These are phyloP conservation scores for Rugalucina vietnamica DNA, from an alignment of 2,888 invertebrate species.

Conservation along the genomic window DNA sequence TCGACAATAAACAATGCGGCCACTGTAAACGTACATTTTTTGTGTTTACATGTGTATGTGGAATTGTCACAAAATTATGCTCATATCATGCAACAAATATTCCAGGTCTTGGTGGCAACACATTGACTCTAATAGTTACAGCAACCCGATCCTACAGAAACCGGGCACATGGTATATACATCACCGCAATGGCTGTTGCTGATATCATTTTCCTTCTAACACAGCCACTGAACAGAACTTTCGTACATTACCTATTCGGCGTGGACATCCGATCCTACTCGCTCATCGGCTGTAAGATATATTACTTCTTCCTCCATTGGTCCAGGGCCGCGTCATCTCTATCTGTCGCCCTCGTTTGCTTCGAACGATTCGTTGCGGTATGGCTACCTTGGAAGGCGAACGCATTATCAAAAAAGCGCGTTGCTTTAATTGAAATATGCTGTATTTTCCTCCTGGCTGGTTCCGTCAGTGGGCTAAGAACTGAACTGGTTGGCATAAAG, in stretches of 20 bases:
- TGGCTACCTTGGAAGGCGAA: neutral
- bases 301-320: neutral
- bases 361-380: neutral
- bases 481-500: neutral
- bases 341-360: neutral
- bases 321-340: neutral
- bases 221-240: slow-evolving; percentile 61
- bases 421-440: neutral
- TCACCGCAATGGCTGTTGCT: slow-evolving; percentile 63
- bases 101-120: too few species aligned
- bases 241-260: slow-evolving; percentile 48
- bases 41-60: too few species aligned
- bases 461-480: neutral
- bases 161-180: slow-evolving; percentile 49
- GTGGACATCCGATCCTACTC: neutral
- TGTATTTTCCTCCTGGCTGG: neutral
- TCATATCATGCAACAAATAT: too few species aligned
- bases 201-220: slow-evolving; percentile 59
- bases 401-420: neutral
- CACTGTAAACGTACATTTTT: too few species aligned
- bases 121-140: slow-evolving; percentile 60
- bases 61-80: too few species aligned
- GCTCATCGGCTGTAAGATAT: neutral
- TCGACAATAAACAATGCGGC: too few species aligned
- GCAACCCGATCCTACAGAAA: slow-evolving; percentile 39